Base-by-base conservation (phyloP, 2,113 vertebrate genomes). In the Tylochromis polylepis region DNA sequence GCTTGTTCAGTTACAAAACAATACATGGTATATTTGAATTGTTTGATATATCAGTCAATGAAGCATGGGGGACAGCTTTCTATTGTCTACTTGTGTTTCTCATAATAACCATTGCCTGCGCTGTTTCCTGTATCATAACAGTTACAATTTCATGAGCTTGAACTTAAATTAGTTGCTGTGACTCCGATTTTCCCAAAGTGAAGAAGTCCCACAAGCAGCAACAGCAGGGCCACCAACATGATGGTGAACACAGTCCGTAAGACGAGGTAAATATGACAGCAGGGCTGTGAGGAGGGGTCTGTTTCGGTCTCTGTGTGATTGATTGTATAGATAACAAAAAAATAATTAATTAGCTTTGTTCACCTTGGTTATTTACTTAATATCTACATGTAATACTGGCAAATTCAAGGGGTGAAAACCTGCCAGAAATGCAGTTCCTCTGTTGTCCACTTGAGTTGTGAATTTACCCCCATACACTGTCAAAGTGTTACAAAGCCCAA, bases 71-170 rank as follows among this genome's bases (percentile, higher is more conserved):
- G 18, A 2, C 11, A 65, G 2, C 60, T 38, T 65, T 65, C 0
- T 12, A n/a, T 38, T 65, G 60, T 7, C 18, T 65, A 0, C 38
- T 0, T 65, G 18, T 65, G 60, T 62, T 36, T 36, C 20, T 38
- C 60, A 38, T 38, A 65, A 65, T n/a, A 65, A 65, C 2, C 3
- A 36, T 3, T 12, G 18, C 31, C 31, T 65, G 6, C 18, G n/a
- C 60, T 65, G 11, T 38, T 0, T 12, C 60, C n/a, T 0, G 31
- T 38, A n/a, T 14, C 34, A 65, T 5, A 65, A 0, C 34, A 38
- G 34, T 65, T 65, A 0, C 11, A 65, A 38, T 65, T 36, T 65
- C 6, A 65, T 22, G 60, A n/a, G 34, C 3, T 38, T 65, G 31
- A 38, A 4, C 12, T 38, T 65, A 65, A 38, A 65, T 65, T 65